Percentiles rank a stretch among this genome's conserved stretches.
Conservation (phyloP, 2,888 invertebrate species). For the Tanypteryx hageni region DNA sequence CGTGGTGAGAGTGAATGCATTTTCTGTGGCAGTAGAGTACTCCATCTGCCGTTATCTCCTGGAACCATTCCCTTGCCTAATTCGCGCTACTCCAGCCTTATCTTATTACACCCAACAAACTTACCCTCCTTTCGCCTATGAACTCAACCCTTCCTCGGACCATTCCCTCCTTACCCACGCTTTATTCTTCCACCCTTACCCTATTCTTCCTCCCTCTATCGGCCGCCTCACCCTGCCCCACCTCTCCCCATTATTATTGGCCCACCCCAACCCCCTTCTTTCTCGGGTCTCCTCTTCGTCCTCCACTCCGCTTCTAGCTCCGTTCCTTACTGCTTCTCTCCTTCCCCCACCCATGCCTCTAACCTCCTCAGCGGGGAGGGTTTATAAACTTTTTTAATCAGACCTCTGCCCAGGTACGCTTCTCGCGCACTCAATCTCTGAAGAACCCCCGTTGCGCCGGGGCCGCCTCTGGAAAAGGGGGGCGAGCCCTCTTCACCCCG, state of each 20-base stretch:
- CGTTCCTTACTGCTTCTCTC: not conserved
- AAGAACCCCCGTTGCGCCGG: not conserved
- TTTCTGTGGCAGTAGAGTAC: not conserved
- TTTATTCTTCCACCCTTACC: too few relatives aligned
- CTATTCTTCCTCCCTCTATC: not conserved
- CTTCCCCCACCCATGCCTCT: not conserved
- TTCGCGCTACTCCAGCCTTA: not conserved
- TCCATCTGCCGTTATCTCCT: not conserved
- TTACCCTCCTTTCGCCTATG: not conserved
- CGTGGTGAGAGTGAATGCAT: not conserved
- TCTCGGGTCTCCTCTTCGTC: not conserved
- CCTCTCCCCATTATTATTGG: not conserved
- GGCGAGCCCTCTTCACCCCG: not conserved
- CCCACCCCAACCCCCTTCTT: not conserved
- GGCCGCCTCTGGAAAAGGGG: not conserved
- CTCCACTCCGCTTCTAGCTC: not conserved
- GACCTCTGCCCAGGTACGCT: constrained; percentile 59
- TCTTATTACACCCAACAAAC: not conserved
- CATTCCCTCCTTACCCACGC: not conserved
- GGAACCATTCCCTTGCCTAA: not conserved
- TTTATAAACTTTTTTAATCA: constrained; percentile 62
- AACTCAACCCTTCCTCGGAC: not conserved
- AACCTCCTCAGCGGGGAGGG: not conserved
- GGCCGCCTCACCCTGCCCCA: not conserved
- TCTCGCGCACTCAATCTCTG: constrained; percentile 39